Conservation (phyloP, 1,140 invertebrate genomes). For the Caenorhabditis brenneri region DNA sequence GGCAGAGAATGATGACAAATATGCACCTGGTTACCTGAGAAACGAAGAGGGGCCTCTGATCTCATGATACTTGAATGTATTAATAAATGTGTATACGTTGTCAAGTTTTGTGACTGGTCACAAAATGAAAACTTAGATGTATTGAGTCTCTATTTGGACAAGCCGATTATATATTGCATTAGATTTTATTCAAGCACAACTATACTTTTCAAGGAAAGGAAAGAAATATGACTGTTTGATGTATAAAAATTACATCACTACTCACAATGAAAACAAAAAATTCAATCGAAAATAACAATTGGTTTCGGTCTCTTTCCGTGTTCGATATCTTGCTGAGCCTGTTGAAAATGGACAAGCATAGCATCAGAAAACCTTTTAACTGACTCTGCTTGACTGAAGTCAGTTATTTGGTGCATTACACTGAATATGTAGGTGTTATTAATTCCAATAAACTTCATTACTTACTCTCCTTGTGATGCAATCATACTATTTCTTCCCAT, state of each 20-base stretch:
- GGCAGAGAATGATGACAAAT: slow-evolving; percentile 12
- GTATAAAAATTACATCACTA: too few species aligned
- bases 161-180: not conserved
- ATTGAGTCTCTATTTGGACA: not conserved
- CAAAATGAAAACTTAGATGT: not conserved
- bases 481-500: not conserved
- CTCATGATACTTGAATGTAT: not conserved
- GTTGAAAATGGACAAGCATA: not conserved
- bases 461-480: not conserved
- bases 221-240: too few species aligned
- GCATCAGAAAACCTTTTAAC: not conserved
- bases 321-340: not conserved
- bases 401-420: not conserved
- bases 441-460: not conserved
- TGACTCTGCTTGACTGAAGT: not conserved
- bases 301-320: not conserved
- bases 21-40: slow-evolving; percentile 5
- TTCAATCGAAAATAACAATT: not conserved
- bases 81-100: not conserved
- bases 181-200: too few species aligned
- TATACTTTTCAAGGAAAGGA: too few species aligned
- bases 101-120: not conserved
- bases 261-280: not conserved
- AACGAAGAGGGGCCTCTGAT: slow-evolving; percentile 10
- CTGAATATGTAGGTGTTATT: not conserved